Conservation (phyloP, 2,888 invertebrate genomes). For the Chloromyia formosa region DNA sequence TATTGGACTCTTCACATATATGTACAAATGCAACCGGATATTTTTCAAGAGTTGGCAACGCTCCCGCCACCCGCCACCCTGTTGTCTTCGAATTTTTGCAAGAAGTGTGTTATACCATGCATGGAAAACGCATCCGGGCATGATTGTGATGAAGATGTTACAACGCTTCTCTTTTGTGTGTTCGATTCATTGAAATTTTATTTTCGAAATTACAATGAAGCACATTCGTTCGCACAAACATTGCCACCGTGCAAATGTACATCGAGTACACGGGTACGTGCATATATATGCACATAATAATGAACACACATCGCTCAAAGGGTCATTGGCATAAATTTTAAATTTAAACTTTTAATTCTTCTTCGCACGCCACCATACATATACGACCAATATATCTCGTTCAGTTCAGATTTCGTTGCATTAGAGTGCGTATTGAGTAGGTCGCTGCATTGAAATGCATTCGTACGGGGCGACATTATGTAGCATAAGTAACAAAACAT, state of each 20-base stretch:
- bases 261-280: conserved; percentile 2
- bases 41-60: no score
- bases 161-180: background rate
- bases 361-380: conserved; percentile 19
- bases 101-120: background rate
- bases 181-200: conserved; percentile 39
- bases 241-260: background rate
- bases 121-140: conserved; percentile 8
- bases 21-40: no score
- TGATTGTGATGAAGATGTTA: conserved; percentile 4
- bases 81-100: background rate
- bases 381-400: conserved; percentile 34
- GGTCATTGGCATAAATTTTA: conserved; percentile 55
- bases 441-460: conserved; percentile 45
- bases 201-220: conserved; percentile 19
- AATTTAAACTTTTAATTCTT: conserved; percentile 52
- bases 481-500: conserved; percentile 21
- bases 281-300: conserved; percentile 14
- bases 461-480: conserved; percentile 45
- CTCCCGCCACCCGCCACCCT: no score
- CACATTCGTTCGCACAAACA: background rate
- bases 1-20: background rate
- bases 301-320: conserved; percentile 50
- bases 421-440: background rate
- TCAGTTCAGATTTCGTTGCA: conserved; percentile 9